Evolutionary conservation across 2,888 invertebrate genomes (phyloP).

Genomic region (Malacosoma neustria): DNA sequence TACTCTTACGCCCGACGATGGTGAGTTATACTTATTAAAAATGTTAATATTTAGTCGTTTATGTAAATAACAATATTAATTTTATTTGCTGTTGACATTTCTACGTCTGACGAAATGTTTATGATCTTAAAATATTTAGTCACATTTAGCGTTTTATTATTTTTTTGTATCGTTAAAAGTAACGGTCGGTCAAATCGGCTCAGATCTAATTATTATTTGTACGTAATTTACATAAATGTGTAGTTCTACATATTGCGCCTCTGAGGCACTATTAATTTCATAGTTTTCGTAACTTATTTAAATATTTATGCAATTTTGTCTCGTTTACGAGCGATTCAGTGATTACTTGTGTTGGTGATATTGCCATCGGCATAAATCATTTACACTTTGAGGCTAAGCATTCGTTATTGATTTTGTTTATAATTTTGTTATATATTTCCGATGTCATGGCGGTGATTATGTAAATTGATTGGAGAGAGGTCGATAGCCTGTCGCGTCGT

Average conservation of each 20-base stretch:
- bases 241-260: not conserved
- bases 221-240: not conserved
- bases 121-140: not conserved
- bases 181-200: not conserved
- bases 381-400: slow-evolving; percentile 10
- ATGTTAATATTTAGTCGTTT: slow-evolving; percentile 8
- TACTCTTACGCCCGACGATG: slow-evolving; percentile 1
- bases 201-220: not conserved
- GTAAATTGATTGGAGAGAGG: slow-evolving; percentile 41
- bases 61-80: slow-evolving; percentile 14
- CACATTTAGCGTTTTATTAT: not conserved
- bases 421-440: slow-evolving; percentile 25
- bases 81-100: slow-evolving; percentile 17
- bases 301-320: slow-evolving; percentile 15
- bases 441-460: slow-evolving; percentile 38
- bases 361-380: slow-evolving; percentile 15
- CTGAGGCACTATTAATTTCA: not conserved
- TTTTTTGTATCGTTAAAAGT: not conserved
- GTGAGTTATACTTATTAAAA: slow-evolving; percentile 4
- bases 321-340: slow-evolving; percentile 13
- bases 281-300: slow-evolving; percentile 12
- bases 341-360: slow-evolving; percentile 12
- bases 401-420: slow-evolving; percentile 21
- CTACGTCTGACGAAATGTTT: not conserved
- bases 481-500: slow-evolving; percentile 37